phyloP scores from a whole-genome alignment of 2,888 invertebrate species.

The Clanis bilineata region DNA sequence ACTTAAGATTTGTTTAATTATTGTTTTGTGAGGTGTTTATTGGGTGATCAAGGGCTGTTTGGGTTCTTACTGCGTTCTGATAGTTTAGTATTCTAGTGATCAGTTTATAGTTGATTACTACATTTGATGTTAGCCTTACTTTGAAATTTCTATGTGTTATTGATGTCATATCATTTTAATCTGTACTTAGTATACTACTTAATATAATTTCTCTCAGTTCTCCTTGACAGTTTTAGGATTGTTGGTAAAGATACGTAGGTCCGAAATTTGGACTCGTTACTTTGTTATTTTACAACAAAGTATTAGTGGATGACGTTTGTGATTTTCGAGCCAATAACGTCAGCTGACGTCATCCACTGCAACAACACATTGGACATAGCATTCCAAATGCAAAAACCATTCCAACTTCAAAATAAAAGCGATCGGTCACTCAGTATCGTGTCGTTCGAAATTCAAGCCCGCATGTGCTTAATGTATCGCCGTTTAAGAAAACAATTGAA shows the following conservation, averaged over 20 bases:
- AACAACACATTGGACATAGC: neutral
- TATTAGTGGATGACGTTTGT: neutral
- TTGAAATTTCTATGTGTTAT: neutral
- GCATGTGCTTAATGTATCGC: conserved; percentile 67
- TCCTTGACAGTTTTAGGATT: too few relatives aligned
- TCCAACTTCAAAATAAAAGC: conserved; percentile 3
- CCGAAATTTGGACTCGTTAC: neutral
- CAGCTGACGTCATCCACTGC: neutral
- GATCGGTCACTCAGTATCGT: neutral
- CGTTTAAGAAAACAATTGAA: conserved; percentile 78
- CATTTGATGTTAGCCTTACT: neutral
- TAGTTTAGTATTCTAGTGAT: neutral
- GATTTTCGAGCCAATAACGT: neutral
- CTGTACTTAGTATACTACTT: too few relatives aligned
- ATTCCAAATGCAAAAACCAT: conserved; percentile 6
- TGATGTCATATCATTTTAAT: neutral
- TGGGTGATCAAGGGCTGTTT: neutral
- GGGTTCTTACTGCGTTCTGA: neutral
- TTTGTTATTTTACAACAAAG: neutral
- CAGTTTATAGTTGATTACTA: neutral
- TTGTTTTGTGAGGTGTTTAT: neutral
- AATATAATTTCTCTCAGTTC: neutral
- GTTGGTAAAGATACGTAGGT: neutral
- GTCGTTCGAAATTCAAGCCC: conserved; percentile 62
- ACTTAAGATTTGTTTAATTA: neutral